A percentile compares a stretch with the other conserved stretches of the same genome.
Evolutionary conservation across 1,140 invertebrate genomes (phyloP).

Genomic region (Musca domestica): DNA sequence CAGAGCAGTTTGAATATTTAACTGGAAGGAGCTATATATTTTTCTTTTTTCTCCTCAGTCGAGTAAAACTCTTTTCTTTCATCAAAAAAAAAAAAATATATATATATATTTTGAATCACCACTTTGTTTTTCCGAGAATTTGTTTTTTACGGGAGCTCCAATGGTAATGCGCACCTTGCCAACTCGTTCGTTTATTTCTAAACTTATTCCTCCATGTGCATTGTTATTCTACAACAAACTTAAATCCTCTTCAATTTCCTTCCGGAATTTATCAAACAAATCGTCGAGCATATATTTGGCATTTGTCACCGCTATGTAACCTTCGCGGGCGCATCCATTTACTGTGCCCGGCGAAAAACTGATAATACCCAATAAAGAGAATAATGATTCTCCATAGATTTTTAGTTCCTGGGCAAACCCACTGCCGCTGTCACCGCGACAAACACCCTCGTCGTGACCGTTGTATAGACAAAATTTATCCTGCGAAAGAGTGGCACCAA

Average conservation of each 20-base stretch:
- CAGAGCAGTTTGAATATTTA: no score
- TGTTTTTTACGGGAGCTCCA: no score
- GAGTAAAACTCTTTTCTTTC: no score
- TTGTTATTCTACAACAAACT: not conserved
- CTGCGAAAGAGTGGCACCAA: not conserved
- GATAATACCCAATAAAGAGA: not conserved
- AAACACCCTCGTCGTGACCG: not conserved
- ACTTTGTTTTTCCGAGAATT: no score
- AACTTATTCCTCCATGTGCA: no score
- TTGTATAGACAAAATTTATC: conserved; percentile 11
- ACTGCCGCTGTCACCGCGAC: not conserved
- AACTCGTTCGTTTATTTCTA: no score
- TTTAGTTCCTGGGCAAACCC: not conserved
- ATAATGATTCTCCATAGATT: not conserved
- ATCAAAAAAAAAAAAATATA: no score
- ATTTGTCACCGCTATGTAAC: not conserved
- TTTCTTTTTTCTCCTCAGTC: no score
- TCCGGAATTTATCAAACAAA: not conserved
- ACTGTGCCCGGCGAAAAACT: not conserved
- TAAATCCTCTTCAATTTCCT: not conserved
- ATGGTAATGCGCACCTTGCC: no score
- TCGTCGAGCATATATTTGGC: not conserved
- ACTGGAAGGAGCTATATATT: no score
- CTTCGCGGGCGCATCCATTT: not conserved
- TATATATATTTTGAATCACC: no score